phyloP scores from a whole-genome alignment of 2,888 invertebrate species.

The Synanthedon andrenaeformis region DNA sequence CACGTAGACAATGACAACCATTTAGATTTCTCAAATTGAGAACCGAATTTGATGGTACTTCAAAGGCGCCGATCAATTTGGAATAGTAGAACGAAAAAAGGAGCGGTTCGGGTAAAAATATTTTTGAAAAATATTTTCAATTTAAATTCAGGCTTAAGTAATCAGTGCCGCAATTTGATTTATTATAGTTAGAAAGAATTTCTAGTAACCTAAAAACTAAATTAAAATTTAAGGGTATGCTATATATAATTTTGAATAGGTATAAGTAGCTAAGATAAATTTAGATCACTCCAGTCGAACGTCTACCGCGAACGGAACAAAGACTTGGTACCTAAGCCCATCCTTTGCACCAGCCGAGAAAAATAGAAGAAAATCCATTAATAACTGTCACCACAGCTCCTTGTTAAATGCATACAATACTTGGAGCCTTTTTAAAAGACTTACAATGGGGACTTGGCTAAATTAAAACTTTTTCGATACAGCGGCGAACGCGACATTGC shows the following conservation, averaged over 20 bases:
- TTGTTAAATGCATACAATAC: slow-evolving; percentile 72
- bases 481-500: slow-evolving; percentile 60
- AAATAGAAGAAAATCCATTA: slow-evolving; percentile 67
- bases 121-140: neutral
- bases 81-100: too few species aligned
- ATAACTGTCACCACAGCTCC: slow-evolving; percentile 63
- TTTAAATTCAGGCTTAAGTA: neutral
- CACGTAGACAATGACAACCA: slow-evolving; percentile 41
- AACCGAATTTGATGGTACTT: slow-evolving; percentile 14
- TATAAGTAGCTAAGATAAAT: too few species aligned
- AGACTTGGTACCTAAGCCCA: slow-evolving; percentile 55
- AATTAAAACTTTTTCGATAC: slow-evolving; percentile 71
- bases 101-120: too few species aligned
- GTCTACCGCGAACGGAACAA: slow-evolving; percentile 37
- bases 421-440: slow-evolving; percentile 66
- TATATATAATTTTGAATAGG: too few species aligned
- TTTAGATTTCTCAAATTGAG: slow-evolving; percentile 45
- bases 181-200: too few species aligned
- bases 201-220: too few species aligned
- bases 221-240: too few species aligned
- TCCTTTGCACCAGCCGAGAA: slow-evolving; percentile 58
- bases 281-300: neutral
- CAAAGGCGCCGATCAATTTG: slow-evolving; percentile 17
- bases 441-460: slow-evolving; percentile 67
- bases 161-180: neutral